phyloP scores from a whole-genome alignment of 1,140 invertebrate species.

The Pseudomyrmex dendroicus region DNA sequence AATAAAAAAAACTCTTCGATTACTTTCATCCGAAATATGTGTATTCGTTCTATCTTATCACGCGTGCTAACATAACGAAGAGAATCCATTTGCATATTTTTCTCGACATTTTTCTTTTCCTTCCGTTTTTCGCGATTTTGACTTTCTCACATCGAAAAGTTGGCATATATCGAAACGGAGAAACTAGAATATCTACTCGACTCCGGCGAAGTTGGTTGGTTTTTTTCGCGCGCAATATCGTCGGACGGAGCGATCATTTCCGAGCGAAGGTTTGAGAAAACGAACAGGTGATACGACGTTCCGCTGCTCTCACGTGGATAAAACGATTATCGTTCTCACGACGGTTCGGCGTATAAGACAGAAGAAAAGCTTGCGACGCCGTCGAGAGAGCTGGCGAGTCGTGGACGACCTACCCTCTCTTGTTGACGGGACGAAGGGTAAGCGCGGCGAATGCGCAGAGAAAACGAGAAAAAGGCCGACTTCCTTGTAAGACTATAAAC shows the following conservation, averaged over 20 bases:
- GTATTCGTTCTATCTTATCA: constrained; percentile 15
- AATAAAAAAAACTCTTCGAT: constrained; percentile 31
- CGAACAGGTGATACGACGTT: constrained; percentile 53
- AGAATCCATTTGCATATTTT: not conserved
- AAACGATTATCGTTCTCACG: constrained; percentile 63
- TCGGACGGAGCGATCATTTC: constrained; percentile 27
- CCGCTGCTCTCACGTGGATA: constrained; percentile 35
- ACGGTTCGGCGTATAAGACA: constrained; percentile 36
- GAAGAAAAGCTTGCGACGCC: constrained; percentile 60
- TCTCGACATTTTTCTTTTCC: constrained; percentile 53
- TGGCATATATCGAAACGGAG: not conserved
- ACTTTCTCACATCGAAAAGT: not conserved
- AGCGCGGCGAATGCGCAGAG: not conserved
- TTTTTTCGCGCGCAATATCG: constrained; percentile 17
- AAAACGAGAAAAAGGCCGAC: constrained; percentile 44
- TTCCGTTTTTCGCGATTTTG: constrained; percentile 27
- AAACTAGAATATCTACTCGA: constrained; percentile 21
- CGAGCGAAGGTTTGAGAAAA: constrained; percentile 55
- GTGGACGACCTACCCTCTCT: constrained; percentile 40
- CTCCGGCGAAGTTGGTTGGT: not conserved
- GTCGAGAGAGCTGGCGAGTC: constrained; percentile 3
- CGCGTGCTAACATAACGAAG: not conserved
- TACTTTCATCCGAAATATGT: not conserved
- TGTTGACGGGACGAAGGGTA: constrained; percentile 14
- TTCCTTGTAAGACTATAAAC: constrained; percentile 60